phyloP scores from a whole-genome alignment of 53 echinoderm and acorn worm genomes.

The Temnopleurus reevesii region DNA sequence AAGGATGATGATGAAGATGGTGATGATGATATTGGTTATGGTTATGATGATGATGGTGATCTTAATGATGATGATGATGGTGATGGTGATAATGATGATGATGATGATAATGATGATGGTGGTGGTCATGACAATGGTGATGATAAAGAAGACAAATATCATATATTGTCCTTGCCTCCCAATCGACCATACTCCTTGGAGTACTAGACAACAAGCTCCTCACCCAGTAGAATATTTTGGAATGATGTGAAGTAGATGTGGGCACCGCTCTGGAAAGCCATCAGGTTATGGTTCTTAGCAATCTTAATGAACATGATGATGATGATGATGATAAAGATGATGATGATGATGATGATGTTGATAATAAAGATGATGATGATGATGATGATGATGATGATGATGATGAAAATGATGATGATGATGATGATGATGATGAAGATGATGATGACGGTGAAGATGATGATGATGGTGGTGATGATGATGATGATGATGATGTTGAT shows the following conservation, averaged over 20 bases:
- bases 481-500: background rate
- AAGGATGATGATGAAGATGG: background rate
- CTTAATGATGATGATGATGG: slow-evolving; percentile 13
- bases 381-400: slow-evolving; percentile 35
- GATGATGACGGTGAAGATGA: slow-evolving; percentile 35
- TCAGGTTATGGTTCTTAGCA: slow-evolving; percentile 76
- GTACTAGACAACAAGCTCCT: slow-evolving; percentile 83
- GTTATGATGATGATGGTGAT: background rate
- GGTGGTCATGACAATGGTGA: too few species aligned
- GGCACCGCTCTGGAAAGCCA: slow-evolving; percentile 74
- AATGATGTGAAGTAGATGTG: slow-evolving; percentile 77
- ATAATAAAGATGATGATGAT: slow-evolving; percentile 40
- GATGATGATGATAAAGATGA: slow-evolving; percentile 30
- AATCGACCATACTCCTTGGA: slow-evolving; percentile 75
- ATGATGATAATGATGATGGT: too few species aligned
- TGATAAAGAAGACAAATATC: too few species aligned
- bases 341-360: background rate
- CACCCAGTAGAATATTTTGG: slow-evolving; percentile 60
- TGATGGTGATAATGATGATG: background rate
- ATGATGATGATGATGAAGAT: slow-evolving; percentile 54
- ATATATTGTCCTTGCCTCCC: slow-evolving; percentile 57
- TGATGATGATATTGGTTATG: background rate
- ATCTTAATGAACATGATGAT: slow-evolving; percentile 84
- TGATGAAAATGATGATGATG: slow-evolving; percentile 43
- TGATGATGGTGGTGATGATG: slow-evolving; percentile 11